Conservation (phyloP, 2,888 invertebrate genomes). For the Mimachlamys varia region DNA sequence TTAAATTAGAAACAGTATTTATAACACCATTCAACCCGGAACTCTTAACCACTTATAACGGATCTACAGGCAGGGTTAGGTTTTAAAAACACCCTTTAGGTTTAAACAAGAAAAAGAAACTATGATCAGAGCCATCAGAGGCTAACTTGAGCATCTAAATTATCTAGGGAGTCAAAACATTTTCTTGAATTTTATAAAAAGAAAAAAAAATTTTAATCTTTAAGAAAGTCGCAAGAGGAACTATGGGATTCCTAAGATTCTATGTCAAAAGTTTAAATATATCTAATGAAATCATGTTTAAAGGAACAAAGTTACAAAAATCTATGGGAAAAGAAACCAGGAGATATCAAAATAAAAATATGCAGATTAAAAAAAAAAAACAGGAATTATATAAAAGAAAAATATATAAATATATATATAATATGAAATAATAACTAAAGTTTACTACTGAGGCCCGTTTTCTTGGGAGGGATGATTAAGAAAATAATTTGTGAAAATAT, state of each 20-base stretch:
- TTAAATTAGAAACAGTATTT: background rate
- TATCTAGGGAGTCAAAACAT: too few species aligned
- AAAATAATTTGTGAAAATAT: conserved; percentile 14
- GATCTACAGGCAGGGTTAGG: background rate
- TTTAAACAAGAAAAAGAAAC: background rate
- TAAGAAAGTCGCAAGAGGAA: background rate
- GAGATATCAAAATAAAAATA: background rate
- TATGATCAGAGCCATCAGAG: background rate
- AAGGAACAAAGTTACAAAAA: background rate
- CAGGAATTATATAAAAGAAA: background rate
- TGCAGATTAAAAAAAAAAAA: conserved; percentile 19
- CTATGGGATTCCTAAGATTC: background rate
- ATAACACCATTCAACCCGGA: background rate
- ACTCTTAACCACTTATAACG: background rate
- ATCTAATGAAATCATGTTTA: too few species aligned
- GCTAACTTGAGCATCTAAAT: background rate
- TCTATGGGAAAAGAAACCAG: conserved; percentile 32
- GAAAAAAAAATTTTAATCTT: background rate
- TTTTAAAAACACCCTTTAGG: background rate
- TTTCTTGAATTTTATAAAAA: background rate
- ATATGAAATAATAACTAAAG: conserved; percentile 15
- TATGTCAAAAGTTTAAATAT: background rate
- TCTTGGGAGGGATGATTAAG: background rate
- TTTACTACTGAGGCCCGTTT: background rate
- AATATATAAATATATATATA: background rate